Evolutionary conservation across 2,888 invertebrate species (phyloP), one percentile per base, ranked within the genome.

Genomic region (Lacanobia oleracea): DNA sequence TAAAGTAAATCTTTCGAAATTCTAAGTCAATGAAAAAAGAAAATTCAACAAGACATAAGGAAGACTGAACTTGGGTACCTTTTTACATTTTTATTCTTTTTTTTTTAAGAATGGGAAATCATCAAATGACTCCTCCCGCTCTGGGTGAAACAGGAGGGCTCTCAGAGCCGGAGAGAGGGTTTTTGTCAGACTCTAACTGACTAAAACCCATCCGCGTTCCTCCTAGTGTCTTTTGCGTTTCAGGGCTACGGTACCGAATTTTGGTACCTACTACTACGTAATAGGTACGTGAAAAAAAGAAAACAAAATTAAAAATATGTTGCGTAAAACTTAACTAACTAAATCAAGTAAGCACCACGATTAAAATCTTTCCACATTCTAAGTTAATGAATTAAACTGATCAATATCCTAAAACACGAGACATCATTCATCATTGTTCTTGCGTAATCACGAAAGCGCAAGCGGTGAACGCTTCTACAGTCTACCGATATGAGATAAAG

Each of bases 361-460:
- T 79, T n/a, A 51, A 67, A 60, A 80, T 70, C 69, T 67, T 65
- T 77, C 40, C 56, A 48, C 57, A 37, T 77, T 77, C 43, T 73
- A 53, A 75, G 59, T 62, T 73, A 82, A 74, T 68, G 23, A 82
- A 65, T 57, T 73, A 67, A 70, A 74, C 67, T 62, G 63, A 76
- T 77, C 69, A 71, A 67, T 51, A 59, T 57, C 60, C 61, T 45
- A 37, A 67, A 61, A 56, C 16, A 33, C 51, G 40, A 75, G 69
- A 69, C 65, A 74, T 77, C 68, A 73, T 83, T 75, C 14, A 77
- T 79, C 62, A 75, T 73, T 63, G 40, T 33, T 70, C 67, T 89
- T 86, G 79, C 65, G 74, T 76, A 90, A 90, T 70, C 68, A 75
- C 69, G 90, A 90, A 91, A 91, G 88, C 82, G 81, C 62, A 76